These are phyloP conservation scores for Onthophagus sagittarius DNA, from an alignment of 2,888 invertebrate species.

Conservation along the genomic window DNA sequence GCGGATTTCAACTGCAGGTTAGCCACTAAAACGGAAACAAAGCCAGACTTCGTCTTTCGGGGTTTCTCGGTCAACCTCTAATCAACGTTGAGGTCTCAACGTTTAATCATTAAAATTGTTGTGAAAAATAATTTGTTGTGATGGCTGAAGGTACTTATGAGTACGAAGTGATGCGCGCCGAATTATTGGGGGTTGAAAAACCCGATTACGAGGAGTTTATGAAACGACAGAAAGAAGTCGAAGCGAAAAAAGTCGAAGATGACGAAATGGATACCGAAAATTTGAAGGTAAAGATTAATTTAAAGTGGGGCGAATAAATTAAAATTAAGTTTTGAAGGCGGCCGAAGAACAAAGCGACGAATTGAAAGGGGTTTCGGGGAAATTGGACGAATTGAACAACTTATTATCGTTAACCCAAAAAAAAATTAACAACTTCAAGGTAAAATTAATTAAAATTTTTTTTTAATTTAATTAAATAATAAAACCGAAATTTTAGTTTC, in stretches of 20 bases:
- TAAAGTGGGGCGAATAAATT: too few species aligned
- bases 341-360: constrained; percentile 62
- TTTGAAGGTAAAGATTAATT: constrained; percentile 41
- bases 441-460: constrained; percentile 37
- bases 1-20: too few species aligned
- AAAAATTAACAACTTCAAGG: constrained; percentile 82
- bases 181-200: constrained; percentile 67
- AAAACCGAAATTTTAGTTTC: constrained; percentile 50
- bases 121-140: background rate
- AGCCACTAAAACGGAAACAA: too few species aligned
- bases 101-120: too few species aligned
- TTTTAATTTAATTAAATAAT: too few species aligned
- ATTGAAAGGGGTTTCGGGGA: constrained; percentile 62
- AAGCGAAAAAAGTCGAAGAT: constrained; percentile 49
- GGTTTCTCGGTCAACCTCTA: too few species aligned
- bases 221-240: constrained; percentile 51
- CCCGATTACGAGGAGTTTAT: constrained; percentile 66
- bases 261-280: constrained; percentile 55
- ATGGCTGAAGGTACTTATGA: constrained; percentile 68
- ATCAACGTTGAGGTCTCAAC: too few species aligned
- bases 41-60: too few species aligned
- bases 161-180: constrained; percentile 75
- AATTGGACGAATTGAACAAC: constrained; percentile 74
- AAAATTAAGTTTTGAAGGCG: too few species aligned
- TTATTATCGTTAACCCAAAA: constrained; percentile 79